phyloP scores from a whole-genome alignment of 2,113 vertebrate species.

The Mesitornis unicolor region DNA sequence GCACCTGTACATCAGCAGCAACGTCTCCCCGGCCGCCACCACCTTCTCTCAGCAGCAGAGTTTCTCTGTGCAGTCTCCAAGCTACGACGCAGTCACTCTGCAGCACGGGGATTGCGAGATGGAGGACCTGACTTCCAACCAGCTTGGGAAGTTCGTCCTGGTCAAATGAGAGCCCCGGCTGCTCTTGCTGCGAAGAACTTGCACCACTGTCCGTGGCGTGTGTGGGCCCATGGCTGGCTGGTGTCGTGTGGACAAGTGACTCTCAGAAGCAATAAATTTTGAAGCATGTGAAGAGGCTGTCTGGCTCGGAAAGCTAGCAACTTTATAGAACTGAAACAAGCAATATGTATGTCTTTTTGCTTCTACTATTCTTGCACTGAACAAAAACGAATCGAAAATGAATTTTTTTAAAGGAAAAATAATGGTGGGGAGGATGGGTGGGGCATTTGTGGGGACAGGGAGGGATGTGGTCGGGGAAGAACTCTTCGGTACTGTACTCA shows the following conservation, averaged over 20 bases:
- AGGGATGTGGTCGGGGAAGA: constrained; percentile 39
- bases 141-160: constrained; percentile 85
- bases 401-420: constrained; percentile 53
- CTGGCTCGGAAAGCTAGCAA: constrained; percentile 67
- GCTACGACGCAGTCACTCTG: constrained; percentile 52
- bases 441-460: constrained; percentile 42
- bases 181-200: not conserved
- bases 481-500: constrained; percentile 69
- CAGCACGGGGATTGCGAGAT: constrained; percentile 76
- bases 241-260: constrained; percentile 3
- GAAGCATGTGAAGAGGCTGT: constrained; percentile 73
- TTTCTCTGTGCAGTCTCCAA: constrained; percentile 28
- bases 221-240: not conserved
- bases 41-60: constrained; percentile 55
- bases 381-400: constrained; percentile 69
- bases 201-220: accelerated
- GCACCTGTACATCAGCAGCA: constrained; percentile 84
- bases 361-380: constrained; percentile 78
- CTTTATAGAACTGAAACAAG: constrained; percentile 76
- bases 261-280: constrained; percentile 79
- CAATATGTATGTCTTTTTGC: constrained; percentile 77
- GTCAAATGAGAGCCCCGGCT: constrained; percentile 79
- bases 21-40: not conserved
- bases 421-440: constrained; percentile 42
- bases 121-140: constrained; percentile 74